Percentiles rank a stretch among this genome's conserved stretches.
phyloP scores from a whole-genome alignment of 2,797 vertebrate species.

The Sebastes itinus region DNA sequence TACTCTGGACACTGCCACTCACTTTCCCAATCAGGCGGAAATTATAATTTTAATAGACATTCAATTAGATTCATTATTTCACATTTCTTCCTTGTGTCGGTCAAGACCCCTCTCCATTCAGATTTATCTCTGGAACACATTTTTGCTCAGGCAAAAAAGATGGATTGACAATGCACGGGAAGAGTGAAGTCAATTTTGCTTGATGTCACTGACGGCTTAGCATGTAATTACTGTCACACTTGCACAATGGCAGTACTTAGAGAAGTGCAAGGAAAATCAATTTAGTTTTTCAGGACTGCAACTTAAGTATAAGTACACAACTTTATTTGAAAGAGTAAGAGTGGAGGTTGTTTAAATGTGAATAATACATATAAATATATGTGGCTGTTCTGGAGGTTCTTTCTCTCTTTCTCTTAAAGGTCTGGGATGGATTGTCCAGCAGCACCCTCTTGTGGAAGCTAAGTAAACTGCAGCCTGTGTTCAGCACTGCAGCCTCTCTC shows the following conservation, averaged over 20 bases:
- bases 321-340: constrained; percentile 56
- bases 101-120: constrained; percentile 61
- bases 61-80: constrained; percentile 70
- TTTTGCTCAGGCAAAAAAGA: constrained; percentile 47
- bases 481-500: constrained; percentile 41
- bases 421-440: constrained; percentile 89
- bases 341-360: constrained; percentile 51
- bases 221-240: constrained; percentile 78
- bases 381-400: constrained; percentile 36
- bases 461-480: constrained; percentile 50
- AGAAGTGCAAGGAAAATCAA: constrained; percentile 71
- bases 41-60: constrained; percentile 73
- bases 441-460: constrained; percentile 97
- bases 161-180: constrained; percentile 67
- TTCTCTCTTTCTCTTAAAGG: not conserved
- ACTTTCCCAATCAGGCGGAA: constrained; percentile 63
- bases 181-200: constrained; percentile 72
- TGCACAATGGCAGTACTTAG: constrained; percentile 69
- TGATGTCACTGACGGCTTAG: constrained; percentile 74
- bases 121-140: constrained; percentile 60
- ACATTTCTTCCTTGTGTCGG: constrained; percentile 56
- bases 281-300: constrained; percentile 65
- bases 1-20: constrained; percentile 65
- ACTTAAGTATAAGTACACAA: constrained; percentile 69
- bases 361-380: constrained; percentile 39